Evolutionary conservation across 1,140 invertebrate species (phyloP).

Genomic region (Himalopsyche phryganea): DNA sequence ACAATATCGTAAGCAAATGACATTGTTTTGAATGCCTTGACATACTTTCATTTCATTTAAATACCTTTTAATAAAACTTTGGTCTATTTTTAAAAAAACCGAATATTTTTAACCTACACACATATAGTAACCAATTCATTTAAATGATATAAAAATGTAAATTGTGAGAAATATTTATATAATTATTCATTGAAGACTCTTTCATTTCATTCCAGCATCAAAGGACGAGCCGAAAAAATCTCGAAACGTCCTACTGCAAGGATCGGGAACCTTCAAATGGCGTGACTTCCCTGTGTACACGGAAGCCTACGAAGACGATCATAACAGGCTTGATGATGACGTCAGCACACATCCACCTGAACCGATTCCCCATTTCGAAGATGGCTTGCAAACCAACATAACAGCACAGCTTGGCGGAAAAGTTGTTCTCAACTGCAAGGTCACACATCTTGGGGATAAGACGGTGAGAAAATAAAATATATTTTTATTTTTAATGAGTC

Average conservation of each 20-base stretch:
- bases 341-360: slow-evolving; percentile 41
- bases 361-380: slow-evolving; percentile 55
- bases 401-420: slow-evolving; percentile 60
- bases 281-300: slow-evolving; percentile 28
- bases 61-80: too few relatives aligned
- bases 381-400: slow-evolving; percentile 53
- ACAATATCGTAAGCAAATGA: too few relatives aligned
- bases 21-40: too few relatives aligned
- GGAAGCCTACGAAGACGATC: slow-evolving; percentile 23
- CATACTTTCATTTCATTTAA: too few relatives aligned
- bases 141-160: too few relatives aligned
- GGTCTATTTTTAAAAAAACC: too few relatives aligned
- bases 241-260: slow-evolving; percentile 1
- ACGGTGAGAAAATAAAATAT: too few relatives aligned
- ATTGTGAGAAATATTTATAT: too few relatives aligned
- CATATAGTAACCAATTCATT: too few relatives aligned
- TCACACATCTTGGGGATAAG: slow-evolving; percentile 59
- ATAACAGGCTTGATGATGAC: slow-evolving; percentile 1
- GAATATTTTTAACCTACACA: too few relatives aligned
- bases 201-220: slow-evolving; percentile 16
- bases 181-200: background rate
- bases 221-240: slow-evolving; percentile 11
- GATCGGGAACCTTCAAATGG: slow-evolving; percentile 18
- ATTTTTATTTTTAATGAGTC: too few relatives aligned
- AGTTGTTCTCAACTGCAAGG: slow-evolving; percentile 60